Evolutionary conservation across 2,113 vertebrate species (phyloP), one percentile per base, ranked within the genome.

Genomic region (Salvelinus namaycush): DNA sequence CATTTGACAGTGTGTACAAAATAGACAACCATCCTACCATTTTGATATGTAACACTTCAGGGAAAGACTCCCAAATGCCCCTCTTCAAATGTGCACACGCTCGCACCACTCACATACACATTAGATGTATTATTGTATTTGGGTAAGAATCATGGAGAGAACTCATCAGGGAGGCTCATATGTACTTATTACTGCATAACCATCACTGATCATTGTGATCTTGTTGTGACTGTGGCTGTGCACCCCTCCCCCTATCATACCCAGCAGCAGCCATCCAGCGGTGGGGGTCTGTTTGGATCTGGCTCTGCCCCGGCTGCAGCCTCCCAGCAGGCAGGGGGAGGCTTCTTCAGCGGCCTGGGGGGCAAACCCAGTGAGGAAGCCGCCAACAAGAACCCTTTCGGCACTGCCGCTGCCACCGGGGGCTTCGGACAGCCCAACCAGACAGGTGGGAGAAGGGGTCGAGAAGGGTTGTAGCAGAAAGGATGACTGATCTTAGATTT

Each of bases 351-450:
- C 1, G 98, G 97, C 79, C 91, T 99, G 0, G 98, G 98, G 84
- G 96, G 97, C 20, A 99, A 99, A 89, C 98, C 97, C 51, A 99
- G 96, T 34, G 96, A 98, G 82, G 98, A 99, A 4, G 96, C 97
- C 3, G 96, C 96, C 80, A 98, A 93, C 91, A 99, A 99, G 88
- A 99, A 99, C 91, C 98, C 98, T 0, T 99, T 99, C 57, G 93
- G 96, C 51, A 80, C 95, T 0, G 68, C 93, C 0, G 81, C 93
- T 16, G 74, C 90, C 26, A 79, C 94, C 6, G 94, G 92, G 71
- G 93, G 79, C 1, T 95, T 95, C 69, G 93, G 94, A 0, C 93
- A 93, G 76, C 18, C 87, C 18, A 62, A 71, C 51, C 91, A 90
- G 72, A 62, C 92, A 73, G 92, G 93, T 94, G 78, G 13, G 75